These are phyloP conservation scores for Micropterix aruncella DNA, from an alignment of 2,888 invertebrate species.

Conservation along the genomic window DNA sequence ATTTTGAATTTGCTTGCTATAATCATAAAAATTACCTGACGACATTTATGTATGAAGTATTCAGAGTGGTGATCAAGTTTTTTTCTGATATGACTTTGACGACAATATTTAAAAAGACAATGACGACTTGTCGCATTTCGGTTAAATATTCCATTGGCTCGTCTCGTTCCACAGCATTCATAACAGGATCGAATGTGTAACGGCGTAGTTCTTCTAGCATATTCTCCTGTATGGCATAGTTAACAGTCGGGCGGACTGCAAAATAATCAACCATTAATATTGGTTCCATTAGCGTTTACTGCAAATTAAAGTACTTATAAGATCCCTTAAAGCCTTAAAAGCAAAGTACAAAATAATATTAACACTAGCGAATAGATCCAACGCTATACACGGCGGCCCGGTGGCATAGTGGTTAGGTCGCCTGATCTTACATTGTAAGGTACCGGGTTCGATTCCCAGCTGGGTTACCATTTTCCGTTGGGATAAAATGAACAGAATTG, in stretches of 20 bases:
- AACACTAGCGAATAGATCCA: too few species aligned
- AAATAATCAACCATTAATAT: conserved; percentile 4
- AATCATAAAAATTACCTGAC: conserved; percentile 25
- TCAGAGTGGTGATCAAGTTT: conserved; percentile 32
- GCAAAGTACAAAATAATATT: too few species aligned
- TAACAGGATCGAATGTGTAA: conserved; percentile 43
- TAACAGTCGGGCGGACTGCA: conserved; percentile 33
- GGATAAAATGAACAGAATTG: too few species aligned
- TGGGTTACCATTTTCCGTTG: too few species aligned
- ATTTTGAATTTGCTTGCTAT: too few species aligned
- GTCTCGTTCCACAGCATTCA: conserved; percentile 45
- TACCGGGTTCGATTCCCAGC: too few species aligned
- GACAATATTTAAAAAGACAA: conserved; percentile 50
- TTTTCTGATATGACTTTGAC: conserved; percentile 23
- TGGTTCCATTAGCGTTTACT: neutral
- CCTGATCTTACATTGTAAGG: too few species aligned
- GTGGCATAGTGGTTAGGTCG: too few species aligned
- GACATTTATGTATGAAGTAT: conserved; percentile 33
- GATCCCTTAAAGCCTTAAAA: too few species aligned
- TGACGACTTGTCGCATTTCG: conserved; percentile 56
- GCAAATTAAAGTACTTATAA: neutral
- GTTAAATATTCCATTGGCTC: conserved; percentile 59
- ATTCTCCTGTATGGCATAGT: conserved; percentile 22
- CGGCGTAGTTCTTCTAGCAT: conserved; percentile 32
- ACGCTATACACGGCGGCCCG: too few species aligned